Conservation (phyloP, 2,797 vertebrate species). For the Myoxocephalus aenaeus region DNA sequence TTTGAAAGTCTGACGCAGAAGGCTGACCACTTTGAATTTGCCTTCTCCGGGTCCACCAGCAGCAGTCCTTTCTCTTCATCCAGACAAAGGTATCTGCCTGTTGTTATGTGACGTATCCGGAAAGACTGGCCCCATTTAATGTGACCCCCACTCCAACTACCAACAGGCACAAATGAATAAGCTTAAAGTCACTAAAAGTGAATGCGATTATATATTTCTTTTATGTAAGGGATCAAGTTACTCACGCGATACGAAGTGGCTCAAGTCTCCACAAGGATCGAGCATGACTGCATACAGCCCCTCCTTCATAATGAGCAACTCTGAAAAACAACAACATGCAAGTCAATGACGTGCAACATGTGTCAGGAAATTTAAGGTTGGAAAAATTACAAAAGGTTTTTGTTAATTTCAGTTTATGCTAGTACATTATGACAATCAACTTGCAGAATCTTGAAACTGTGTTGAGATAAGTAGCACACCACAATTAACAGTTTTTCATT, state of each 20-base stretch:
- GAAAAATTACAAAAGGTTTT: background rate
- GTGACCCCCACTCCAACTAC: slow-evolving; percentile 93
- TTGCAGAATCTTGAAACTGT: background rate
- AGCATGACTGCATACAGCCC: slow-evolving; percentile 92
- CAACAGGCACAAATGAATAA: slow-evolving; percentile 18
- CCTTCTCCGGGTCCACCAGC: slow-evolving; percentile 90
- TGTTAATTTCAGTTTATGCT: background rate
- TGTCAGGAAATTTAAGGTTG: background rate
- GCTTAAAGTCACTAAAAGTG: background rate
- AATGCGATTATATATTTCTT: background rate
- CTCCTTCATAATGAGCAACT: slow-evolving; percentile 92
- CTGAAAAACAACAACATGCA: slow-evolving; percentile 71
- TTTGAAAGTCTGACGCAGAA: slow-evolving; percentile 95
- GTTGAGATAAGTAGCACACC: background rate
- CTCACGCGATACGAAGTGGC: slow-evolving; percentile 91
- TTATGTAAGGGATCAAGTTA: slow-evolving; percentile 6
- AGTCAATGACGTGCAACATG: background rate
- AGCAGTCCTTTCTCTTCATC: slow-evolving; percentile 92
- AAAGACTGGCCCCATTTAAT: slow-evolving; percentile 95
- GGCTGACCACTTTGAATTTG: slow-evolving; percentile 90
- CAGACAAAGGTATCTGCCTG: slow-evolving; percentile 90
- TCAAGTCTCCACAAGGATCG: slow-evolving; percentile 95
- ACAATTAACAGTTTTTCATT: background rate
- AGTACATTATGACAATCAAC: background rate
- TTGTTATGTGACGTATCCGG: slow-evolving; percentile 93